A percentile compares a stretch with the other conserved stretches of the same genome.
Conservation (phyloP, 1,140 invertebrate species). For the Drosophila subobscura region DNA sequence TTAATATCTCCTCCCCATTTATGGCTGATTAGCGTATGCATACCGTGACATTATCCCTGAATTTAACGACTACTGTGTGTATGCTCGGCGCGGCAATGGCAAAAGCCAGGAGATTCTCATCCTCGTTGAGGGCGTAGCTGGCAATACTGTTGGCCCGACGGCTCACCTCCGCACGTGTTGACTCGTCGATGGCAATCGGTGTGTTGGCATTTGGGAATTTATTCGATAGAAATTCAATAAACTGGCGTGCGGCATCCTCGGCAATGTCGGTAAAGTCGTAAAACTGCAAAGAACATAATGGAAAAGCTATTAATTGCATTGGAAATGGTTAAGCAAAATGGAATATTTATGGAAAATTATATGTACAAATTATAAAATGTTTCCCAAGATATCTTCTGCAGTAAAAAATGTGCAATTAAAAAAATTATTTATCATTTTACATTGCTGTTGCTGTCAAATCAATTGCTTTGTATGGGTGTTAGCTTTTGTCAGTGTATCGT, state of each 20-base stretch:
- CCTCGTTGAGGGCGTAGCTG: conserved; percentile 77
- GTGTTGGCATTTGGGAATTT: conserved; percentile 70
- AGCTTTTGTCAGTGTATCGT: too few relatives aligned
- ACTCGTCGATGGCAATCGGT: conserved; percentile 67
- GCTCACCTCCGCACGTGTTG: conserved; percentile 68
- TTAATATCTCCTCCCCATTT: conserved; percentile 4
- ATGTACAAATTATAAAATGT: too few relatives aligned
- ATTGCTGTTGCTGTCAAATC: too few relatives aligned
- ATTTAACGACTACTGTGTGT: conserved; percentile 83
- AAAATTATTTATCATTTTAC: too few relatives aligned
- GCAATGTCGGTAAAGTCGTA: conserved; percentile 78
- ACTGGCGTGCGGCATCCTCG: conserved; percentile 77
- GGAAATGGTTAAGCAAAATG: not conserved
- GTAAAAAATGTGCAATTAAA: too few relatives aligned
- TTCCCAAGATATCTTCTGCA: too few relatives aligned
- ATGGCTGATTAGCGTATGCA: conserved; percentile 29
- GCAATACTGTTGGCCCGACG: conserved; percentile 77
- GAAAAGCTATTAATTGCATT: conserved; percentile 24
- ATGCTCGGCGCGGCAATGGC: conserved; percentile 81
- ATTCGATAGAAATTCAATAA: conserved; percentile 77
- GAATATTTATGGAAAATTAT: not conserved
- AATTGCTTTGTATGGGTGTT: too few relatives aligned
- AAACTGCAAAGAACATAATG: conserved; percentile 57
- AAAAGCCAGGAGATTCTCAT: conserved; percentile 82
- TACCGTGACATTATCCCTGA: conserved; percentile 82